phyloP scores from a whole-genome alignment of 2,797 vertebrate genomes.

The Sphenodon punctatus region DNA sequence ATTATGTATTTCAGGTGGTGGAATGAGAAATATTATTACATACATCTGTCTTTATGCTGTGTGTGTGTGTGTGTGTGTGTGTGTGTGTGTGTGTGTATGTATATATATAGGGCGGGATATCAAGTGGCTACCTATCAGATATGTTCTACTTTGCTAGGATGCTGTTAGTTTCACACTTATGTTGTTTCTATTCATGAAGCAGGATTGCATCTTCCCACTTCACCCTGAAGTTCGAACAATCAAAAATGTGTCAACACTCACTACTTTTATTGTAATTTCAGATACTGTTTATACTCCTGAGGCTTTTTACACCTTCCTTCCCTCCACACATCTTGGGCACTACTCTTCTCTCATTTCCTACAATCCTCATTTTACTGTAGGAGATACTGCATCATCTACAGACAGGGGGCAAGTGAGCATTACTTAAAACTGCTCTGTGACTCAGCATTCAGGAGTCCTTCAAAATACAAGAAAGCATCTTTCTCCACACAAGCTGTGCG shows the following conservation, averaged over 20 bases:
- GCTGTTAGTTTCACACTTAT: not conserved
- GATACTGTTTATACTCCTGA: not conserved
- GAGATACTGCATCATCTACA: not conserved
- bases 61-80: too few species aligned
- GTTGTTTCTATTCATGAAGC: not conserved
- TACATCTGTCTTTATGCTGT: too few species aligned
- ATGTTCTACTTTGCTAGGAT: not conserved
- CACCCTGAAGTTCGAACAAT: not conserved
- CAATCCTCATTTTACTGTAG: not conserved
- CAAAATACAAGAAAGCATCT: not conserved
- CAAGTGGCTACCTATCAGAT: not conserved
- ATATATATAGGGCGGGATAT: too few species aligned
- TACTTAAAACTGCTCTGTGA: slow-evolving; percentile 32
- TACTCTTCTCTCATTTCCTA: not conserved
- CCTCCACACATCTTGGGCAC: not conserved
- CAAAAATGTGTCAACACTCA: not conserved
- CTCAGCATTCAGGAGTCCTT: slow-evolving; percentile 57
- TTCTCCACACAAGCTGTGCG: not conserved
- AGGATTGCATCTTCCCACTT: not conserved
- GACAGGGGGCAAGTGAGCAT: not conserved
- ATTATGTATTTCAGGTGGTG: too few species aligned
- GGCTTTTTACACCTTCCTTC: not conserved
- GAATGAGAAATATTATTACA: too few species aligned
- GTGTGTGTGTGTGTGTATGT: too few species aligned
- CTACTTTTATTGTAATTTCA: not conserved